These are phyloP conservation scores for Heliconius congener DNA, from an alignment of 1,140 invertebrate genomes.

Conservation along the genomic window DNA sequence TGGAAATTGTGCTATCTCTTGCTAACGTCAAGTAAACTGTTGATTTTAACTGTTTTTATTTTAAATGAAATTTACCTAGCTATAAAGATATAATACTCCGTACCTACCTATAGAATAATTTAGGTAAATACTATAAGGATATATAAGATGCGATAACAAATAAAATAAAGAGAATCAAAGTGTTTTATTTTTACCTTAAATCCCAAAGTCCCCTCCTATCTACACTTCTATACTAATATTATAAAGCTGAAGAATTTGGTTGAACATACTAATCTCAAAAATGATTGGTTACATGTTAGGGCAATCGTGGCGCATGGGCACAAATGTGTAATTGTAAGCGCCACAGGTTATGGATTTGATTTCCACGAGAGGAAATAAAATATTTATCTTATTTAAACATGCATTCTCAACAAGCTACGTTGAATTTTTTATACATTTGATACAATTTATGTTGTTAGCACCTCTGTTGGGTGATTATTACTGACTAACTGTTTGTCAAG, in stretches of 20 bases:
- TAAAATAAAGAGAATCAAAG: conserved; percentile 53
- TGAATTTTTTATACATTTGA: no score
- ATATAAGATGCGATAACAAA: conserved; percentile 63
- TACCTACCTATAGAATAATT: conserved; percentile 70
- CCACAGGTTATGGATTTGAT: not conserved
- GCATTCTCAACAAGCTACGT: no score
- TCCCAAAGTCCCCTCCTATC: not conserved
- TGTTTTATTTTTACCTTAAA: conserved; percentile 59
- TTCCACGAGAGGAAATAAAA: no score
- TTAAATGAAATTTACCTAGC: conserved; percentile 56
- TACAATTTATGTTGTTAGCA: no score
- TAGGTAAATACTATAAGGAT: conserved; percentile 61
- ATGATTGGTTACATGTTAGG: no score
- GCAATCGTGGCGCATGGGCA: not conserved
- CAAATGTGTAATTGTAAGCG: not conserved
- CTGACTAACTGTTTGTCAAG: no score
- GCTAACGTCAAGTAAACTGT: conserved; percentile 28
- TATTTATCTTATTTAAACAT: no score
- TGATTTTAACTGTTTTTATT: conserved; percentile 41
- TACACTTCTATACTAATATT: no score
- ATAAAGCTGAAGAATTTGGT: no score
- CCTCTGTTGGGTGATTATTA: no score
- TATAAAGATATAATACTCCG: conserved; percentile 61
- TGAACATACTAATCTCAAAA: no score
- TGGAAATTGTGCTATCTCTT: conserved; percentile 21